Evolutionary conservation across 2,888 invertebrate species (phyloP).

Genomic region (Phlogophora meticulosa): DNA sequence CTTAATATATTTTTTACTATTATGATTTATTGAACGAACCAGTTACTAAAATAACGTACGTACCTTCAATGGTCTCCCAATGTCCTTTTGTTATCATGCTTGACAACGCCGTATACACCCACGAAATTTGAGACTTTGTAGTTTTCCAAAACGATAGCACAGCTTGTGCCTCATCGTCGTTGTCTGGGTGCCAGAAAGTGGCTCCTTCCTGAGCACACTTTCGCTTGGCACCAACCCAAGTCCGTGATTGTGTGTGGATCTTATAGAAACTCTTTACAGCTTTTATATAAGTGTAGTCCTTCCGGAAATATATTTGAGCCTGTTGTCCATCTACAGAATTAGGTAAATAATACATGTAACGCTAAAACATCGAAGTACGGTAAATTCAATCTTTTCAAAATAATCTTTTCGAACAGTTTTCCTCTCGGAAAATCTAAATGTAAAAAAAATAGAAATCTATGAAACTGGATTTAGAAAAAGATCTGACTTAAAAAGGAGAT

Average conservation of each 20-base stretch:
- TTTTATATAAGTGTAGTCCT: slow-evolving; percentile 59
- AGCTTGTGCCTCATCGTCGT: slow-evolving; percentile 71
- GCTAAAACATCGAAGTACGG: too few species aligned
- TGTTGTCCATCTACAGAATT: too few species aligned
- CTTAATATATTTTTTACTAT: too few species aligned
- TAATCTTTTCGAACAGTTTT: too few species aligned
- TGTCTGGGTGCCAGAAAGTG: slow-evolving; percentile 77
- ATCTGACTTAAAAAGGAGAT: too few species aligned
- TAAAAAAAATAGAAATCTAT: too few species aligned
- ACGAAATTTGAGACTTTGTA: slow-evolving; percentile 62
- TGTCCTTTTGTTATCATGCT: slow-evolving; percentile 42
- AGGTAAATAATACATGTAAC: too few species aligned
- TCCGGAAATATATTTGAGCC: too few species aligned
- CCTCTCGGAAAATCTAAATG: too few species aligned
- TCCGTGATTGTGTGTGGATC: slow-evolving; percentile 75
- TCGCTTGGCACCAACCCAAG: slow-evolving; percentile 77
- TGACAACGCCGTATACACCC: slow-evolving; percentile 74
- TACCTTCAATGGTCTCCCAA: neutral
- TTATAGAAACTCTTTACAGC: slow-evolving; percentile 79
- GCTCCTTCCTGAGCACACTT: slow-evolving; percentile 79
- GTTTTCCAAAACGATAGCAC: slow-evolving; percentile 70
- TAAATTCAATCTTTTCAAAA: too few species aligned
- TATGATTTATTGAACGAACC: too few species aligned
- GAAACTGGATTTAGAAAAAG: too few species aligned
- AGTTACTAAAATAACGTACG: neutral